phyloP scores from a whole-genome alignment of 1,140 invertebrate species.

The Apis laboriosa region DNA sequence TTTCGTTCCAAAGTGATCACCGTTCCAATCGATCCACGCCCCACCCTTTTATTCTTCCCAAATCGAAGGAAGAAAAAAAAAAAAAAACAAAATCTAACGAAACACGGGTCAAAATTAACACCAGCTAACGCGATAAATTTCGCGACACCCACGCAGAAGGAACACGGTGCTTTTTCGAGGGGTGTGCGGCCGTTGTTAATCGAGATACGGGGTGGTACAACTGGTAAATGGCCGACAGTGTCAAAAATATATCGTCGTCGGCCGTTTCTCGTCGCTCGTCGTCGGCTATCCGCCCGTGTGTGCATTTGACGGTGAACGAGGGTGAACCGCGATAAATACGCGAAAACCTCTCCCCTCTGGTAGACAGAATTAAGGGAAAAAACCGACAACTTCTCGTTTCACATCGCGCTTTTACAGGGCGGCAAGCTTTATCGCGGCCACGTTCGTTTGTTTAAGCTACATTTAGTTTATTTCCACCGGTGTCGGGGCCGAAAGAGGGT shows the following conservation, averaged over 20 bases:
- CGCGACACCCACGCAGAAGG: not conserved
- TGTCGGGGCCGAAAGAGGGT: not conserved
- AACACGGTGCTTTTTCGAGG: conserved; percentile 4
- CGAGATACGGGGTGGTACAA: conserved; percentile 13
- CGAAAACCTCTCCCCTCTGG: too few relatives aligned
- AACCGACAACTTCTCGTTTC: not conserved
- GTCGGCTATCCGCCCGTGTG: not conserved
- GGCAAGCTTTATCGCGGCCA: conserved; percentile 19
- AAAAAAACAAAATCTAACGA: not conserved
- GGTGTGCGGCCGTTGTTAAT: not conserved
- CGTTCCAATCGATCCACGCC: not conserved
- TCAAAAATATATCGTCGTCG: conserved; percentile 37
- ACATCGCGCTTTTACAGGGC: not conserved
- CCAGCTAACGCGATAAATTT: not conserved
- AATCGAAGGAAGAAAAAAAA: too few relatives aligned
- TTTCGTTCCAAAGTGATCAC: too few relatives aligned
- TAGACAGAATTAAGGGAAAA: conserved; percentile 16
- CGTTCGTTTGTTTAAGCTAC: conserved; percentile 43
- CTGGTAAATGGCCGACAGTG: conserved; percentile 18
- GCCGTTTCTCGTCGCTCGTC: conserved; percentile 1
- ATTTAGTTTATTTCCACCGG: conserved; percentile 32
- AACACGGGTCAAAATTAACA: conserved; percentile 3
- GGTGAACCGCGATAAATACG: conserved; percentile 26
- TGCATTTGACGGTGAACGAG: not conserved
- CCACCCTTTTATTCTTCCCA: not conserved